Evolutionary conservation across 2,113 vertebrate species (phyloP), one percentile per base, ranked within the genome.

Genomic region (Calyptomena viridis): DNA sequence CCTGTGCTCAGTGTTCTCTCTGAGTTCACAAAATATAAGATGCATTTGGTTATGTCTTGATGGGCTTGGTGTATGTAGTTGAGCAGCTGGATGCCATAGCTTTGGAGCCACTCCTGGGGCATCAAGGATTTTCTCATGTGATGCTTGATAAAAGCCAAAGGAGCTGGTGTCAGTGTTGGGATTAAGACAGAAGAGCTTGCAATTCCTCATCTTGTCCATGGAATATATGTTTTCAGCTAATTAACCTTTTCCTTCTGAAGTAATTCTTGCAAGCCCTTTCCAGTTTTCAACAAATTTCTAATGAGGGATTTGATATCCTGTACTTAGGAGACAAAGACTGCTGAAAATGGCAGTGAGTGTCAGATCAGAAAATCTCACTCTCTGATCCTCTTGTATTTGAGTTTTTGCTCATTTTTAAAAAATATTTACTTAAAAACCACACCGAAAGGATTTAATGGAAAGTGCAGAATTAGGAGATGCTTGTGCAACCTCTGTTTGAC

Each of bases 11-110:
- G 50, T 31, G 11, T 72, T 14, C 8, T 55, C 31, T 64, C n/a
- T 47, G 1, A n/a, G 31, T 39, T 39, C 56, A 17, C 37, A 46
- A 19, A 20, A 28, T 16, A 15, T 0, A 21, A 72, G 52, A 22
- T 52, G 64, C 6, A 0, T 42, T 42, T 27, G 21, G 50, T 24
- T 28, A 2, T 8, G 11, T 25, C 33, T 39, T 25, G 23, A 0
- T 21, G 47, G 39, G 35, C 14, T 7, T 55, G 66, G 16, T 6
- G 56, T 11, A 0, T 8, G 55, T 63, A 66, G 55, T 35, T 14
- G 56, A 90, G 39, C 55, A 40, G 7, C 9, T 28, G 46, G 42
- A 14, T 49, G 2, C 1, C 0, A 50, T 9, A 28, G 46, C 64
- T 77, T 56, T 1, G 4, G 42, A 62, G 63, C 27, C 12, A 4